These are phyloP conservation scores for Harpagus bidentatus DNA, from an alignment of 2,113 vertebrate genomes.

Conservation along the genomic window DNA sequence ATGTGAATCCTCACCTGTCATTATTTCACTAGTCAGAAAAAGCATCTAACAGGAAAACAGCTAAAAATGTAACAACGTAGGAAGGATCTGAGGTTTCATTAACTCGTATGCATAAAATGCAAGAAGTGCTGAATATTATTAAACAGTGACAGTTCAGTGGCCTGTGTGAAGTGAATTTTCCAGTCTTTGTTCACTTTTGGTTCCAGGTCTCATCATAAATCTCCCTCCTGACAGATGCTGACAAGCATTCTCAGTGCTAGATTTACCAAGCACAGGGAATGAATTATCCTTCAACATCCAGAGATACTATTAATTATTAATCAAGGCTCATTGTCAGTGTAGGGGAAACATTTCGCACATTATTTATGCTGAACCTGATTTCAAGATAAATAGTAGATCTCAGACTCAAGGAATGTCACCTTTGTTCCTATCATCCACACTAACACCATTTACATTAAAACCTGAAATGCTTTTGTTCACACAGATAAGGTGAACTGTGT, in stretches of 20 bases:
- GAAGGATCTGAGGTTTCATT: neutral
- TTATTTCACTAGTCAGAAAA: neutral
- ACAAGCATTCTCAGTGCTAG: neutral
- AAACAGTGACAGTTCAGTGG: neutral
- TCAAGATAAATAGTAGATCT: conserved; percentile 8
- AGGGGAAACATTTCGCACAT: neutral
- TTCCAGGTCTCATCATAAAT: neutral
- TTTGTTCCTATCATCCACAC: neutral
- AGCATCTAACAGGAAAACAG: neutral
- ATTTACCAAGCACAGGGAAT: neutral
- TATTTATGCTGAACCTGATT: neutral
- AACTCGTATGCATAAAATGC: neutral
- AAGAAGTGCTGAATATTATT: neutral
- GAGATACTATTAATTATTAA: conserved; percentile 42
- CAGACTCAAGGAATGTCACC: neutral
- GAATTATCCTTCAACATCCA: neutral
- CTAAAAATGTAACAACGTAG: neutral
- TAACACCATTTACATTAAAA: neutral
- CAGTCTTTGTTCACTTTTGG: neutral
- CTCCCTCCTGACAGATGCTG: neutral
- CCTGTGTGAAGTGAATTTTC: neutral
- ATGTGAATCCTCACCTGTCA: neutral
- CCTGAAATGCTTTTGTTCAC: neutral
- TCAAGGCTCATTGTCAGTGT: neutral
- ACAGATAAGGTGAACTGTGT: neutral